Percentiles rank a stretch among this genome's conserved stretches.
Evolutionary conservation across 2,113 vertebrate genomes (phyloP).

Genomic region (Piprites chloris): DNA sequence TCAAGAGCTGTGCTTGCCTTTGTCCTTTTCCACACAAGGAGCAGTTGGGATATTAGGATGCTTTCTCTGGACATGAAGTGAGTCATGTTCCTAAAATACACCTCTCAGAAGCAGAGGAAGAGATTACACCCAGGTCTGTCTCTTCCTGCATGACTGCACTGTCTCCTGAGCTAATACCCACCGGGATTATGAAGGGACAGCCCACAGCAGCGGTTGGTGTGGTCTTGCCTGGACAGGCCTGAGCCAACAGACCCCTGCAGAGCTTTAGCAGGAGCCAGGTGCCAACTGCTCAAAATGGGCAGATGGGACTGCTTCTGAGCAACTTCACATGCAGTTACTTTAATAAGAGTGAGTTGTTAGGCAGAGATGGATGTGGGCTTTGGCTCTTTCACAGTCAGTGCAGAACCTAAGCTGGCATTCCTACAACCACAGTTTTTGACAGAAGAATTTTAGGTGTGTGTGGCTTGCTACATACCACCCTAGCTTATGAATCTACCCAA

Average conservation of each 20-base stretch:
- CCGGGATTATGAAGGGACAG: fast-evolving
- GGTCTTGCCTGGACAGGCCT: neutral
- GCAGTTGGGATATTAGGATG: neutral
- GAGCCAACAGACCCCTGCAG: neutral
- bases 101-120: neutral
- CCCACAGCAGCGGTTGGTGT: neutral
- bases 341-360: too few species aligned
- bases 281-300: fast-evolving
- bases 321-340: neutral
- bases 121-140: neutral
- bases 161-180: neutral
- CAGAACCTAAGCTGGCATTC: neutral
- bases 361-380: neutral
- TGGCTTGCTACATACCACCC: neutral
- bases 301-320: neutral
- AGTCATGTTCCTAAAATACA: fast-evolving
- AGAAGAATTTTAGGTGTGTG: neutral
- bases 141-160: neutral
- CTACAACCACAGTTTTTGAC: neutral
- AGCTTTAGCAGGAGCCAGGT: neutral
- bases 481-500: neutral
- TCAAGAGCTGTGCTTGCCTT: neutral
- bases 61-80: neutral
- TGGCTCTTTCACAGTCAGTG: neutral
- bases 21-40: neutral